Conservation (phyloP, 1,140 invertebrate genomes). For the Uloborus diversus region DNA sequence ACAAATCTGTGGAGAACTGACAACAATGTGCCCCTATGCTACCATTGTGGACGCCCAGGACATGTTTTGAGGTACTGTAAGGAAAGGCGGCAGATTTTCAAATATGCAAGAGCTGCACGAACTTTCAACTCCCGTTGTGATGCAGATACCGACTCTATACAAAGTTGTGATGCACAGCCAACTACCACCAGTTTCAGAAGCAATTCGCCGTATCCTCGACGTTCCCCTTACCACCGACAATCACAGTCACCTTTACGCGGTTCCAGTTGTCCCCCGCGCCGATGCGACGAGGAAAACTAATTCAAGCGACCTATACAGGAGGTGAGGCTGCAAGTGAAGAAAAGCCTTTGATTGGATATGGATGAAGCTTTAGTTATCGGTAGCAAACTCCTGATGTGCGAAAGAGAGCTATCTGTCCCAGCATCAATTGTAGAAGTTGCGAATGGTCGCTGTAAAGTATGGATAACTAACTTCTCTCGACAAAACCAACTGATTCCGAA, state of each 20-base stretch:
- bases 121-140: not conserved
- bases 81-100: not conserved
- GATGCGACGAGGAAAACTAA: not conserved
- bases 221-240: too few species aligned
- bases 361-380: not conserved
- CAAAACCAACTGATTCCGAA: not conserved
- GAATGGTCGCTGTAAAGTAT: not conserved
- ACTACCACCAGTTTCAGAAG: too few species aligned
- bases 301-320: not conserved
- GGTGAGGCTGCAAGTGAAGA: not conserved
- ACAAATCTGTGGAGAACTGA: constrained; percentile 3
- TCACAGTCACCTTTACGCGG: not conserved
- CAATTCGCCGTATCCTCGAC: too few species aligned
- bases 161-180: not conserved
- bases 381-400: not conserved
- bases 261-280: not conserved
- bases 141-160: not conserved
- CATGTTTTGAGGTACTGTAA: constrained; percentile 4
- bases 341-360: not conserved
- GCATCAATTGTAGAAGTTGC: not conserved
- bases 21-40: constrained; percentile 7
- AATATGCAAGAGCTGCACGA: not conserved
- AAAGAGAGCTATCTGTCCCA: not conserved
- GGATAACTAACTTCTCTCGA: not conserved
- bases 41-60: not conserved